Evolutionary conservation across 2,888 invertebrate genomes (phyloP).

Genomic region (Lampropteryx suffumata): DNA sequence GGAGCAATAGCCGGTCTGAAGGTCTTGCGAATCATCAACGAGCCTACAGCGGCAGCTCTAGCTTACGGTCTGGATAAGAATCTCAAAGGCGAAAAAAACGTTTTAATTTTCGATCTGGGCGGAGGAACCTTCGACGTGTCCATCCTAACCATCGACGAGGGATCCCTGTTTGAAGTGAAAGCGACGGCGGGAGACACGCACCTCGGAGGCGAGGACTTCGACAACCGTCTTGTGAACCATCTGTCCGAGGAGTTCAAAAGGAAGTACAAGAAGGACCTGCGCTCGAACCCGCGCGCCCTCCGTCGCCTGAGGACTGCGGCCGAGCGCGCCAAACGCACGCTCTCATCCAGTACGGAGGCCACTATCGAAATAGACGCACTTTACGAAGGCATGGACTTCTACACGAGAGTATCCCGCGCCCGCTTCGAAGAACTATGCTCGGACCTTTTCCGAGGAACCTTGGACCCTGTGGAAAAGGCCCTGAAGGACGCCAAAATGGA

Average conservation of each 20-base stretch:
- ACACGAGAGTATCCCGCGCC: conserved; percentile 84
- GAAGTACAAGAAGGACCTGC: conserved; percentile 81
- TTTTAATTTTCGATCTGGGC: conserved; percentile 85
- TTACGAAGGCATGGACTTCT: conserved; percentile 84
- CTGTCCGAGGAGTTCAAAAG: conserved; percentile 85
- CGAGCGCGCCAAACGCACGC: conserved; percentile 74
- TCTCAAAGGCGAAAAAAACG: conserved; percentile 86
- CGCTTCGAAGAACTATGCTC: conserved; percentile 85
- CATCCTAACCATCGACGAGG: conserved; percentile 91
- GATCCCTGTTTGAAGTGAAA: conserved; percentile 88
- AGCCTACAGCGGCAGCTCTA: conserved; percentile 91
- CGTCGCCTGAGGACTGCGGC: conserved; percentile 87
- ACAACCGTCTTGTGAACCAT: conserved; percentile 83
- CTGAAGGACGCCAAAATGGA: conserved; percentile 87
- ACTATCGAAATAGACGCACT: conserved; percentile 87
- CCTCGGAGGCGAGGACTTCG: conserved; percentile 86
- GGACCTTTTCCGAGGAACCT: conserved; percentile 85
- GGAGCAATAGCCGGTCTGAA: conserved; percentile 64
- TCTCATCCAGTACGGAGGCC: conserved; percentile 85
- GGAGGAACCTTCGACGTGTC: conserved; percentile 95
- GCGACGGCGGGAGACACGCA: conserved; percentile 90
- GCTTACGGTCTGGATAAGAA: conserved; percentile 90
- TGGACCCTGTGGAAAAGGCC: conserved; percentile 82
- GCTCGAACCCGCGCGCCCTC: conserved; percentile 82
- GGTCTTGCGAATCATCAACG: conserved; percentile 87